phyloP scores from a whole-genome alignment of 2,797 vertebrate species.

The Craterocephalus amniculus region DNA sequence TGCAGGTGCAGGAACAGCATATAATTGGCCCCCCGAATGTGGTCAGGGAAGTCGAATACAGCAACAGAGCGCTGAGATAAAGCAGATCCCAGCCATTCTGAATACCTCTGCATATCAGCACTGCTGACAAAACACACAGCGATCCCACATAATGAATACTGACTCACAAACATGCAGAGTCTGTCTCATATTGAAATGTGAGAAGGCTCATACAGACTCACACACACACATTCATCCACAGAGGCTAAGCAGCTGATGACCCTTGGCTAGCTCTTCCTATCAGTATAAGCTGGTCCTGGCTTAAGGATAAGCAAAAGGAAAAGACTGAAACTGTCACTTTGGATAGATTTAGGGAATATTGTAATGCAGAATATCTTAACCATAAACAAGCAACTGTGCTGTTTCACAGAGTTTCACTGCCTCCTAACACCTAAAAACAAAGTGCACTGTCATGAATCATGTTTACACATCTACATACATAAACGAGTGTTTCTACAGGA shows the following conservation, averaged over 20 bases:
- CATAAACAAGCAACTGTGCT: conserved; percentile 59
- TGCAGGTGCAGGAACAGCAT: conserved; percentile 31
- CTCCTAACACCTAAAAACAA: conserved; percentile 29
- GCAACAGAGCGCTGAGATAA: conserved; percentile 54
- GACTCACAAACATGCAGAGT: conserved; percentile 22
- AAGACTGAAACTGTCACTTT: conserved; percentile 72
- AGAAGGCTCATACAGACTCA: conserved; percentile 17
- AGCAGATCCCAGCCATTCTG: conserved; percentile 34
- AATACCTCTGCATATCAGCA: conserved; percentile 51
- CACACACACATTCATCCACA: conserved; percentile 12
- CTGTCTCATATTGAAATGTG: conserved; percentile 38
- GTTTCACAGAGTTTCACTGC: conserved; percentile 37
- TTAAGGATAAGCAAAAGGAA: conserved; percentile 71
- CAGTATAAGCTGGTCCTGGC: conserved; percentile 72
- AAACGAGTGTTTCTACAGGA: background rate
- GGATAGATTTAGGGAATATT: conserved; percentile 58
- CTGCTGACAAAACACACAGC: conserved; percentile 46
- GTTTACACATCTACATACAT: background rate
- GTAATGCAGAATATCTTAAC: conserved; percentile 48
- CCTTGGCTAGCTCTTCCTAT: conserved; percentile 71
- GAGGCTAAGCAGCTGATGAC: conserved; percentile 71
- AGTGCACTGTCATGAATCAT: no score
- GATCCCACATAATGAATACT: conserved; percentile 32
- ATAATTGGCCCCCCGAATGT: conserved; percentile 26
- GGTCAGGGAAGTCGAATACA: conserved; percentile 41